A percentile compares a stretch with the other conserved stretches of the same genome.
These are phyloP conservation scores for Xiphophorus couchianus DNA, from an alignment of 2,113 vertebrate genomes.

Conservation along the genomic window DNA sequence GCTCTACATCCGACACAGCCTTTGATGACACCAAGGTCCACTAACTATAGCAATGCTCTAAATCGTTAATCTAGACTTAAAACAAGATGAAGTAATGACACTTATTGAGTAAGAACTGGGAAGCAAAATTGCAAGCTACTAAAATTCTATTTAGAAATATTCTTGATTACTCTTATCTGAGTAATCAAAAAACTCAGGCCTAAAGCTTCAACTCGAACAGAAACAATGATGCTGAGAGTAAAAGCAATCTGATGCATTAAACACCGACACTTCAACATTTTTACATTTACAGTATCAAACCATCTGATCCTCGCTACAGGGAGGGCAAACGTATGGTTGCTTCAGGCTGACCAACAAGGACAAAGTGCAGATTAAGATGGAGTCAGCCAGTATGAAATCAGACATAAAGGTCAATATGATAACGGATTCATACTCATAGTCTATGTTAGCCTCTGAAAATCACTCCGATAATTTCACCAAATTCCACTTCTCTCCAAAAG, in stretches of 20 bases:
- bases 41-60: constrained; percentile 26
- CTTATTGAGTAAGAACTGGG: neutral
- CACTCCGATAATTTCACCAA: neutral
- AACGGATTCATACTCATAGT: neutral
- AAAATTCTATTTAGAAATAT: neutral
- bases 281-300: constrained; percentile 1
- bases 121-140: too few relatives aligned
- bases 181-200: too few relatives aligned
- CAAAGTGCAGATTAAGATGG: constrained; percentile 68
- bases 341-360: constrained; percentile 44
- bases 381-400: constrained; percentile 29
- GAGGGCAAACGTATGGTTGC: constrained; percentile 46
- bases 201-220: too few relatives aligned
- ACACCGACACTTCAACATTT: constrained; percentile 25
- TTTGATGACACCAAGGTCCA: constrained; percentile 31
- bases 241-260: neutral
- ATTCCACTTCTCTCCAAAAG: neutral
- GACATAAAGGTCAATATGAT: constrained; percentile 42
- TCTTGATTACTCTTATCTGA: too few relatives aligned
- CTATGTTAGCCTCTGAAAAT: neutral
- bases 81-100: neutral
- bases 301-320: constrained; percentile 44
- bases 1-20: constrained; percentile 41
- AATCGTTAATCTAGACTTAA: constrained; percentile 23
- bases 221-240: too few relatives aligned